These are phyloP conservation scores for Papilio polytes DNA, from an alignment of 1,140 invertebrate species.

Conservation along the genomic window DNA sequence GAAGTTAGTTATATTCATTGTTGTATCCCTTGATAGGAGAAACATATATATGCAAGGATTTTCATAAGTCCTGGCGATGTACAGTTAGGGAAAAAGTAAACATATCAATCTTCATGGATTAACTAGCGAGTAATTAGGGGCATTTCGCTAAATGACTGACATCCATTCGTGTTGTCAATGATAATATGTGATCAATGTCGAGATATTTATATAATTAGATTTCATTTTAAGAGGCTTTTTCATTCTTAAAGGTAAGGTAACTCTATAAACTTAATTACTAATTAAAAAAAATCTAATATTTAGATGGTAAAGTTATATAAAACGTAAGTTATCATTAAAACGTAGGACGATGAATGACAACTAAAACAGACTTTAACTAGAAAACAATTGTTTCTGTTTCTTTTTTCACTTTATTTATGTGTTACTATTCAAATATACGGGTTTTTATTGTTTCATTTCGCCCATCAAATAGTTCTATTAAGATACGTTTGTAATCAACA, in stretches of 20 bases:
- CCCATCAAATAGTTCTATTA: constrained; percentile 10
- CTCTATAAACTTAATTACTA: too few relatives aligned
- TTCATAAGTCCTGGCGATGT: neutral
- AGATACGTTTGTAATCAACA: constrained; percentile 9
- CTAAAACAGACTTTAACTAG: too few relatives aligned
- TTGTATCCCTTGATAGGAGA: neutral
- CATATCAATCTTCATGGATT: neutral
- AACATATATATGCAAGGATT: neutral
- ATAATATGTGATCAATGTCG: neutral
- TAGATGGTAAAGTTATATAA: too few relatives aligned
- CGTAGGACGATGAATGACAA: too few relatives aligned
- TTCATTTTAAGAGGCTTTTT: neutral
- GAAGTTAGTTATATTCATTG: too few relatives aligned
- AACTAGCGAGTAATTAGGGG: neutral
- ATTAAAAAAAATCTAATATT: too few relatives aligned
- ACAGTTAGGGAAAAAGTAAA: neutral
- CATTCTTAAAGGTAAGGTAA: neutral
- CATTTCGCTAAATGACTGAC: neutral
- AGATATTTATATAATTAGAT: neutral
- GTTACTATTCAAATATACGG: neutral
- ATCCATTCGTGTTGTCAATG: neutral
- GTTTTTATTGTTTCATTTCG: neutral
- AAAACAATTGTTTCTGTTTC: too few relatives aligned
- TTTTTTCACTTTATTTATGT: too few relatives aligned
- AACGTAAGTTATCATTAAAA: too few relatives aligned